Evolutionary conservation across 2,113 vertebrate genomes (phyloP).

Genomic region (Ifrita kowaldi): DNA sequence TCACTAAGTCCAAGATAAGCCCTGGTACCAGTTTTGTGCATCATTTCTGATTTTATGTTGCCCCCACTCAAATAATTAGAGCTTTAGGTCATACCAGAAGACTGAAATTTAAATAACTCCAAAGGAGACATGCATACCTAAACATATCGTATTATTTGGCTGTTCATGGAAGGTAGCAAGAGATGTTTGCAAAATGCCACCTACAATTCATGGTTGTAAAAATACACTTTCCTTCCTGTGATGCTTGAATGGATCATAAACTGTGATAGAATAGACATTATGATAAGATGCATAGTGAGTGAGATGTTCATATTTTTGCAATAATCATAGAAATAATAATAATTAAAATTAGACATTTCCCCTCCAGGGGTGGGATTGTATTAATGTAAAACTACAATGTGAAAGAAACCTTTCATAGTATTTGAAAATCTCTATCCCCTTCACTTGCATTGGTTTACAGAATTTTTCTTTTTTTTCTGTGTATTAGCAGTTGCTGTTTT

Average conservation of each 20-base stretch:
- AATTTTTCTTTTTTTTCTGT: not conserved
- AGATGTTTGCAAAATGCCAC: not conserved
- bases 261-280: not conserved
- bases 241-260: not conserved
- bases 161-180: constrained; percentile 10
- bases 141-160: not conserved
- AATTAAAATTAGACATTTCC: not conserved
- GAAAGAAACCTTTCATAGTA: not conserved
- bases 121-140: not conserved
- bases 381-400: not conserved
- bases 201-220: not conserved
- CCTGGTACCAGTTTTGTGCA: not conserved
- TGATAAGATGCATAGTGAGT: not conserved
- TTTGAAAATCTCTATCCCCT: not conserved
- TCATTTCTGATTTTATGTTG: not conserved
- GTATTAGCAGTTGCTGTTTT: not conserved
- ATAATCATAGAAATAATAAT: not conserved
- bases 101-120: not conserved
- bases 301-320: not conserved
- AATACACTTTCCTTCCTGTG: not conserved
- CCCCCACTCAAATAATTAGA: not conserved
- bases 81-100: not conserved
- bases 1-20: not conserved
- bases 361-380: not conserved
- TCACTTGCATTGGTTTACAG: not conserved